Evolutionary conservation across 1,140 invertebrate genomes (phyloP), one percentile per base, ranked within the genome.

Genomic region (Magallana gigas): DNA sequence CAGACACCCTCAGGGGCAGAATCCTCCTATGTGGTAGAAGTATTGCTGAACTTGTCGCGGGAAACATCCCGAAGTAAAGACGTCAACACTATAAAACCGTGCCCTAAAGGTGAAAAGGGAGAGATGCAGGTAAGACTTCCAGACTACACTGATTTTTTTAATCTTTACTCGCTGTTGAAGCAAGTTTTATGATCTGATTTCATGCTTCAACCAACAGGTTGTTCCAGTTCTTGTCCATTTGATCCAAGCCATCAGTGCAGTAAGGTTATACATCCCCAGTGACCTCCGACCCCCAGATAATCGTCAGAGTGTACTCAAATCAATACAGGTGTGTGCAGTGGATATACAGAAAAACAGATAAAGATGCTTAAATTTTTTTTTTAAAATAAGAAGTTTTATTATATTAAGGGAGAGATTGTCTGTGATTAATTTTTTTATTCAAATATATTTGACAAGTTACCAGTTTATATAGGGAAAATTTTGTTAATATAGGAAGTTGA

Each of bases 241-340:
- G 3, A 97, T 99, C 90, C 90, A 90, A 64, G 88, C 89, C 48
- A 96, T 99, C 14, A 99, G 98, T 93, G 98, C 98, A 7, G 96
- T 99, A 2, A 96, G 98, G 71, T 95, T 99, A 0, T 98, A 98
- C 94, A 97, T 98, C 93, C 98, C 98, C 0, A 97, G 97, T 92
- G 98, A 99, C 95, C 95, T 99, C 57, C 95, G 97, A 88, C 96
- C 97, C 0, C 91, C 96, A 0, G 98, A 99, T 91, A 98, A 97
- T 91, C 95, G 98, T 18, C 97, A 97, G 91, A 97, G 97, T 57
- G 97, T 99, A 0, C 95, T 97, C 0, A 99, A 98, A 95, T 97
- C 97, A 8, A 97, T 99, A 85, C 96, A 96, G 95, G 96, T 96
- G 92, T 92, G 88, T 48, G 11, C 29, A 80, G 4, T 80, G 16